phyloP scores from a whole-genome alignment of 2,888 invertebrate species.

The Caenorhabditis sulstoni region DNA sequence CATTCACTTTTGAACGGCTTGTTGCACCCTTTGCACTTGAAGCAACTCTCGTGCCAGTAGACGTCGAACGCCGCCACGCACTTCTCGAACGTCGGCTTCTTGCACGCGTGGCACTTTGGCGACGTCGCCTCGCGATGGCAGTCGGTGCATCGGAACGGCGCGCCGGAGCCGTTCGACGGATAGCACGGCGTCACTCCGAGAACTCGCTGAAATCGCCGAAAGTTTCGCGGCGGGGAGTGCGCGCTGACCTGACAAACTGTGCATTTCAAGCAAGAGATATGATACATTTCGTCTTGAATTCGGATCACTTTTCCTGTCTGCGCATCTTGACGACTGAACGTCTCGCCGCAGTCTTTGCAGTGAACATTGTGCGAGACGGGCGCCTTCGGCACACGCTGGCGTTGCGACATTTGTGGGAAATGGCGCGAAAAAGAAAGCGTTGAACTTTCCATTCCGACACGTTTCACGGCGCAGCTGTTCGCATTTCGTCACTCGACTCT shows the following conservation, averaged over 20 bases:
- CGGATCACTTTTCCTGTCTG: conserved; percentile 41
- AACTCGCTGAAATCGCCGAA: conserved; percentile 16
- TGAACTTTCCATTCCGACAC: neutral
- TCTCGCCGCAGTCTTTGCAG: conserved; percentile 32
- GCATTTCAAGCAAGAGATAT: conserved; percentile 37
- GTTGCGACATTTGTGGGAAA: conserved; percentile 7
- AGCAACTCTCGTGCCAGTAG: conserved; percentile 44
- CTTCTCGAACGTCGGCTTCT: conserved; percentile 38
- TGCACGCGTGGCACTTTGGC: conserved; percentile 43
- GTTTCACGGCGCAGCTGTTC: neutral
- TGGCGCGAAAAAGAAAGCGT: neutral
- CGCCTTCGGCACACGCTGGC: conserved; percentile 10
- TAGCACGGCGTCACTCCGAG: conserved; percentile 33
- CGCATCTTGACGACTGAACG: conserved; percentile 37
- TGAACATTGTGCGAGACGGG: conserved; percentile 19
- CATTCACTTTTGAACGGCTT: conserved; percentile 26
- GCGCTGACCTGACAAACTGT: conserved; percentile 35
- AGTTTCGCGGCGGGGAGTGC: too few relatives aligned
- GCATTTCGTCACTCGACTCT: too few relatives aligned
- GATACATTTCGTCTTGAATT: conserved; percentile 43
- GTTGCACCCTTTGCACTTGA: conserved; percentile 40
- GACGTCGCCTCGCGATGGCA: conserved; percentile 42
- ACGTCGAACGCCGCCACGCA: conserved; percentile 36
- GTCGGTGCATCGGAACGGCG: conserved; percentile 19
- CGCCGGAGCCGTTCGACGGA: neutral